These are phyloP conservation scores for Chromobotia macracanthus DNA, from an alignment of 2,797 vertebrate genomes.

Conservation along the genomic window DNA sequence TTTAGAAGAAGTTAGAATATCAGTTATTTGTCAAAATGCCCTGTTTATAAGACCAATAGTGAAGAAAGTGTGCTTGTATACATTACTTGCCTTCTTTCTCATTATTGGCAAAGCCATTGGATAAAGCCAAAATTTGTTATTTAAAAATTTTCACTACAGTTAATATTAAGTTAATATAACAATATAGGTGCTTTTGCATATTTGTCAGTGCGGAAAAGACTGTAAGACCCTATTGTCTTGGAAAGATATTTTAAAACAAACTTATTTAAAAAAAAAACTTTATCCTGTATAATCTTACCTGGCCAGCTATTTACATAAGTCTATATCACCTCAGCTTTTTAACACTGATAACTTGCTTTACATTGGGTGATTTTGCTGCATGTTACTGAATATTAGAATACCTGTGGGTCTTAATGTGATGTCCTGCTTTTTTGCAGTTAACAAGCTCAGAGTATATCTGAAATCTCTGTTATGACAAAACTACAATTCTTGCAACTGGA, in stretches of 20 bases:
- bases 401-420: conserved; percentile 56
- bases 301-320: conserved; percentile 32
- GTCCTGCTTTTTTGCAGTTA: conserved; percentile 62
- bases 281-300: conserved; percentile 33
- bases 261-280: not conserved
- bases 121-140: conserved; percentile 64
- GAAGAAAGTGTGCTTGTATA: conserved; percentile 16
- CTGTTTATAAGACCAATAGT: not conserved
- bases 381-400: conserved; percentile 58
- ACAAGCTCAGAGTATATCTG: conserved; percentile 56
- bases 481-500: conserved; percentile 27
- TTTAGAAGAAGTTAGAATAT: not conserved
- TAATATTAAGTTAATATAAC: not conserved
- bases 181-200: conserved; percentile 37
- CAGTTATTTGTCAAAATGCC: conserved; percentile 12
- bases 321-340: conserved; percentile 33
- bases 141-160: conserved; percentile 1
- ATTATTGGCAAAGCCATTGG: conserved; percentile 42
- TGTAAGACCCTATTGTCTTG: too few relatives aligned
- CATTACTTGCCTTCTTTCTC: conserved; percentile 33
- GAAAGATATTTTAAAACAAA: not conserved
- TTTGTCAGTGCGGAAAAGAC: too few relatives aligned
- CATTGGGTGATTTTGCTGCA: conserved; percentile 56
- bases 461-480: conserved; percentile 35
- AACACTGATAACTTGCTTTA: conserved; percentile 47